These are phyloP conservation scores for Mandrillus leucophaeus DNA, from an alignment of 2,113 vertebrate genomes.

Conservation along the genomic window DNA sequence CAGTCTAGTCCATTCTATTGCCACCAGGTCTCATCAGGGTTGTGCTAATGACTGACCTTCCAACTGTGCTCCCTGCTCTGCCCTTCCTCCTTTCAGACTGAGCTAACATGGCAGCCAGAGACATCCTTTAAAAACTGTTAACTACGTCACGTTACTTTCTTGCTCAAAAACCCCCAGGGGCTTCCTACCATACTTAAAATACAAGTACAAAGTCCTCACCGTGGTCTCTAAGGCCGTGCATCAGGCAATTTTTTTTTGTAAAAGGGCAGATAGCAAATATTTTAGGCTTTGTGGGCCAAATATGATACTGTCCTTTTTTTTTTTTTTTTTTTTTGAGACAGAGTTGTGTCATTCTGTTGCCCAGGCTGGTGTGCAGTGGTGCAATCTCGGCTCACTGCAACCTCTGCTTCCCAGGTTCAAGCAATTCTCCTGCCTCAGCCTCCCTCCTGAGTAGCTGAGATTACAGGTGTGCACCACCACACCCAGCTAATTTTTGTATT, in stretches of 20 bases:
- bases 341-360: no score
- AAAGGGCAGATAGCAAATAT: not conserved
- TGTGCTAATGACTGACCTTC: accelerated
- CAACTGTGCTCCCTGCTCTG: no score
- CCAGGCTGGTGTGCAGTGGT: no score
- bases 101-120: not conserved
- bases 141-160: not conserved
- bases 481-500: no score
- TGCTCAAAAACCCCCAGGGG: not conserved
- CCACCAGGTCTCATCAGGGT: accelerated
- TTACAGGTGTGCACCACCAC: no score
- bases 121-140: not conserved
- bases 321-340: no score
- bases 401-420: no score
- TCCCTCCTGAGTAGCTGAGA: no score
- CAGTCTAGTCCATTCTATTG: not conserved
- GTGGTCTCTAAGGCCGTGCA: not conserved
- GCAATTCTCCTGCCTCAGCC: no score
- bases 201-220: not conserved
- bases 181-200: not conserved
- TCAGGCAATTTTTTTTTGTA: not conserved
- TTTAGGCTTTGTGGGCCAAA: not conserved
- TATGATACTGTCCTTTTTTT: not conserved
- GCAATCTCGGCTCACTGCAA: no score
- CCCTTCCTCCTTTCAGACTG: not conserved